A percentile compares a stretch with the other conserved stretches of the same genome.
Evolutionary conservation across 2,888 invertebrate genomes (phyloP).

Genomic region (Eupsilia transversa): DNA sequence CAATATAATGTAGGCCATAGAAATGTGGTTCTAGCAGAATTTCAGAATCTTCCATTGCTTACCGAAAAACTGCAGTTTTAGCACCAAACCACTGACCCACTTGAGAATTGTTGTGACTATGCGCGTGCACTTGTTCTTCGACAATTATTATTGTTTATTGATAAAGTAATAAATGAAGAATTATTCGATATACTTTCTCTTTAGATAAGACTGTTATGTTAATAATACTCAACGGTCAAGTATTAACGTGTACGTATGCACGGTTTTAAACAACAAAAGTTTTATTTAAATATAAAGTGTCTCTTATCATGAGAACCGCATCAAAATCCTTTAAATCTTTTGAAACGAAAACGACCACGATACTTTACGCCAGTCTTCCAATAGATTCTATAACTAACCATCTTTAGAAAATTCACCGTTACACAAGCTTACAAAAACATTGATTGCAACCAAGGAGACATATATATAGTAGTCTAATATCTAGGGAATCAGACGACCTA

Average conservation of each 20-base stretch:
- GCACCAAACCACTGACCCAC: slow-evolving; percentile 61
- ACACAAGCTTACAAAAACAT: background rate
- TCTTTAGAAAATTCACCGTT: background rate
- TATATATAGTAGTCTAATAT: background rate
- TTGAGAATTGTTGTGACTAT: slow-evolving; percentile 41
- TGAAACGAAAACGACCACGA: too few species aligned
- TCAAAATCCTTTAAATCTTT: background rate
- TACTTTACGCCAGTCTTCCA: background rate
- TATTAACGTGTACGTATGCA: slow-evolving; percentile 30
- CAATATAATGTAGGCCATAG: slow-evolving; percentile 57
- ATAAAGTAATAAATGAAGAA: slow-evolving; percentile 51
- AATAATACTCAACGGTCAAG: slow-evolving; percentile 43
- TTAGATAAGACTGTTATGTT: slow-evolving; percentile 50
- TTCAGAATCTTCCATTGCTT: slow-evolving; percentile 25
- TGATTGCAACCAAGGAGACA: background rate
- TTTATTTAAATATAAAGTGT: slow-evolving; percentile 12
- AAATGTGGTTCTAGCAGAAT: slow-evolving; percentile 33
- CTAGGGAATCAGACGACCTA: background rate
- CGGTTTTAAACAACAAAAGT: slow-evolving; percentile 4
- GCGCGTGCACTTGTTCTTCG: slow-evolving; percentile 12
- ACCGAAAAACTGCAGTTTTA: slow-evolving; percentile 58
- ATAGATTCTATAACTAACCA: background rate
- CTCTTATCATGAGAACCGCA: background rate
- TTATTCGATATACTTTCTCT: slow-evolving; percentile 57
- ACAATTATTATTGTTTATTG: slow-evolving; percentile 48